These are phyloP conservation scores for Macrobrachium rosenbergii DNA, from an alignment of 1,140 invertebrate genomes.

Conservation along the genomic window DNA sequence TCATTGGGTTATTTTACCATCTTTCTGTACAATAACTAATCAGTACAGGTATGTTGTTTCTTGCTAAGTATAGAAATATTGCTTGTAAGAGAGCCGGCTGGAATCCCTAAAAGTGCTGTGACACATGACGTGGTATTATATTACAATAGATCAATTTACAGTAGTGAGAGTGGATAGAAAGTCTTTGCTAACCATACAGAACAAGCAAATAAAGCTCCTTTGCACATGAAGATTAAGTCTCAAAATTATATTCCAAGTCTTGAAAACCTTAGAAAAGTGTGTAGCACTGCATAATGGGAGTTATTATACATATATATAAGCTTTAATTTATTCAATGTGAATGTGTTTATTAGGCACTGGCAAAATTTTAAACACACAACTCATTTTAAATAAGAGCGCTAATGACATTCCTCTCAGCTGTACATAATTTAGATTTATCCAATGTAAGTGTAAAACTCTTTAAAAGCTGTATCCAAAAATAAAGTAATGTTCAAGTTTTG, in stretches of 20 bases:
- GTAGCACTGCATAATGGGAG: not conserved
- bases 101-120: slow-evolving; percentile 33
- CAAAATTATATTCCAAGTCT: not conserved
- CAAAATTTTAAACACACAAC: slow-evolving; percentile 33
- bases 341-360: slow-evolving; percentile 16
- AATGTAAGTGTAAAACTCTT: slow-evolving; percentile 23
- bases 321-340: slow-evolving; percentile 27
- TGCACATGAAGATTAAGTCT: not conserved
- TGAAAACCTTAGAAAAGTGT: not conserved
- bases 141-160: slow-evolving; percentile 42
- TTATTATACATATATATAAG: not conserved
- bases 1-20: no score
- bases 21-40: no score
- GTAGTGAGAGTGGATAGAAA: not conserved
- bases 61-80: not conserved
- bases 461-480: slow-evolving; percentile 53
- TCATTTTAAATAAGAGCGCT: slow-evolving; percentile 31
- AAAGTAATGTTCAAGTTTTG: slow-evolving; percentile 22
- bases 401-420: slow-evolving; percentile 51
- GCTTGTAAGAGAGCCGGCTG: not conserved
- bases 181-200: slow-evolving; percentile 9
- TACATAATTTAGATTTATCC: slow-evolving; percentile 44
- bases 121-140: not conserved
- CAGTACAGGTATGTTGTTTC: no score
- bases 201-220: slow-evolving; percentile 2